These are phyloP conservation scores for Platygyra sinensis DNA, from an alignment of 64 coral and sea anemone genomes.

Conservation along the genomic window DNA sequence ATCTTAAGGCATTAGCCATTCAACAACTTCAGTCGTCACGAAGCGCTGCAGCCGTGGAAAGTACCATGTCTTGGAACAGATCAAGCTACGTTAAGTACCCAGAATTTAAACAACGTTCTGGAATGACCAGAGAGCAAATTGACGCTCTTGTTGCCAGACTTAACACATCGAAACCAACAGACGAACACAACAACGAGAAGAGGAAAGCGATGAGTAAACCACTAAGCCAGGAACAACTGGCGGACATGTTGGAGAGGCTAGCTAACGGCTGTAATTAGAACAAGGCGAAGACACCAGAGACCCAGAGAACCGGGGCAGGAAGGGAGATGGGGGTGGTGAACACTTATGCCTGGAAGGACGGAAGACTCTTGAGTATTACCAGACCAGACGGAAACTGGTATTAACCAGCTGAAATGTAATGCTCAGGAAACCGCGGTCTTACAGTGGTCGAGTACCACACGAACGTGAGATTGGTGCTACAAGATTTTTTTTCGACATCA, in stretches of 20 bases:
- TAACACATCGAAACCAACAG: constrained; percentile 42
- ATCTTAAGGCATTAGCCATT: neutral
- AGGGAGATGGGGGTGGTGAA: constrained; percentile 63
- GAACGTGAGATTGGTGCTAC: neutral
- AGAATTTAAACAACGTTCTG: constrained; percentile 34
- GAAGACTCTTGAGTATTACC: constrained; percentile 36
- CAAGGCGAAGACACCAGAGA: constrained; percentile 74
- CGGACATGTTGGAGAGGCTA: constrained; percentile 80
- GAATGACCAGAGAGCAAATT: constrained; percentile 60
- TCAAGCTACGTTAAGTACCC: constrained; percentile 82
- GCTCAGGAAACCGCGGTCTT: neutral
- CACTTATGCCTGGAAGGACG: constrained; percentile 81
- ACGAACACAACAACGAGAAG: neutral
- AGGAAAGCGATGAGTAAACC: neutral
- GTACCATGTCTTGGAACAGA: constrained; percentile 76
- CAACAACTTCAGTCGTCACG: constrained; percentile 20
- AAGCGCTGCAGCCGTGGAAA: neutral
- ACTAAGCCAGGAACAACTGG: constrained; percentile 55
- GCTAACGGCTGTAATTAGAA: constrained; percentile 72
- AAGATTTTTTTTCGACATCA: too few relatives aligned
- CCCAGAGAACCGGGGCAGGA: constrained; percentile 60
- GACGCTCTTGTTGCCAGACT: constrained; percentile 65
- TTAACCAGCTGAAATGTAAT: neutral
- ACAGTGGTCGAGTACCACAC: neutral
- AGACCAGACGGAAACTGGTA: constrained; percentile 74